phyloP scores from a whole-genome alignment of 2,113 vertebrate species.

The Hippopotamus amphibius region DNA sequence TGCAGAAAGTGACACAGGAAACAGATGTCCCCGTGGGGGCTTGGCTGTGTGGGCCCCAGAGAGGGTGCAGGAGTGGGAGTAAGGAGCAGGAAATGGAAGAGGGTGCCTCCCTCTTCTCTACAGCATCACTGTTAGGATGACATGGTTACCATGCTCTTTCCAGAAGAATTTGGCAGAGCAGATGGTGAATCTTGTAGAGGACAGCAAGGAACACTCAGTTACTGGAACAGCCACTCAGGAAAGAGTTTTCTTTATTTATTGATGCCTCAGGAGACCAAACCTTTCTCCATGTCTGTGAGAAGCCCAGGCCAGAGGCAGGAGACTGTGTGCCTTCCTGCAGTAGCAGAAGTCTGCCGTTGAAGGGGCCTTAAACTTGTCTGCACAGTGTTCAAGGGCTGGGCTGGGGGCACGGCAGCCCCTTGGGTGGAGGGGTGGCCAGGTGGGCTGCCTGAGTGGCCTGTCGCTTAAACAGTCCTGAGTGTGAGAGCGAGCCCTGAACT shows the following conservation, averaged over 20 bases:
- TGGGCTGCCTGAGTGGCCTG: neutral
- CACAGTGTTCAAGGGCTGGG: neutral
- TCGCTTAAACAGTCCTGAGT: too few relatives aligned
- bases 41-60: neutral
- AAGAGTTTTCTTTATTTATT: neutral
- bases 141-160: neutral
- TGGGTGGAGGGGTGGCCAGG: too few relatives aligned
- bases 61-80: accelerated
- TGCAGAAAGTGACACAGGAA: constrained; percentile 67
- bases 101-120: neutral
- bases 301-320: neutral
- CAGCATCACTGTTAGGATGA: neutral
- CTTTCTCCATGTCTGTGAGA: neutral
- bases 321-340: accelerated
- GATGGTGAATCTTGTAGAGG: neutral
- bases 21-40: neutral
- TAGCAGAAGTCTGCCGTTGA: neutral
- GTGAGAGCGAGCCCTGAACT: neutral
- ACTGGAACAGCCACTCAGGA: neutral
- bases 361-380: neutral
- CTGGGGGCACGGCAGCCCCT: too few relatives aligned
- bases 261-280: neutral
- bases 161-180: neutral
- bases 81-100: neutral
- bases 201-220: neutral